Conservation (phyloP, 2,113 vertebrate species). For the Paradisaea rubra region DNA sequence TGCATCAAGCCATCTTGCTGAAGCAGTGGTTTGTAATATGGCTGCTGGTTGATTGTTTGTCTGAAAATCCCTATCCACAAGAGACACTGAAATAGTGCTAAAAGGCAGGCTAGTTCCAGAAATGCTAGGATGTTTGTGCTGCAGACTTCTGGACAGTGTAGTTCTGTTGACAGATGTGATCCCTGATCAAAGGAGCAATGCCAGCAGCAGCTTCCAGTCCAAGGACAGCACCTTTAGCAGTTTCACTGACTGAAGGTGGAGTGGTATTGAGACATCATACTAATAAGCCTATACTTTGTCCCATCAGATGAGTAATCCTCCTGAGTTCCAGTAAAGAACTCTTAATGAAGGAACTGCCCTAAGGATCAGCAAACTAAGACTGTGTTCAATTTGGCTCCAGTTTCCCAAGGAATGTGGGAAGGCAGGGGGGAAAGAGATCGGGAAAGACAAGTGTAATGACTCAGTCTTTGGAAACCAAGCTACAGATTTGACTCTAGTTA, state of each 20-base stretch:
- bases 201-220: neutral
- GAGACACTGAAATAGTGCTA: slow-evolving; percentile 27
- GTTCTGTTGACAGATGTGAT: neutral
- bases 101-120: slow-evolving; percentile 28
- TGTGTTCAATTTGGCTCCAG: neutral
- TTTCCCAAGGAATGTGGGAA: neutral
- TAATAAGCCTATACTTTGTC: neutral
- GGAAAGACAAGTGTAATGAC: slow-evolving; percentile 43
- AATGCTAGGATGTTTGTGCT: neutral
- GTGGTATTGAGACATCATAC: neutral
- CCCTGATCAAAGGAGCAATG: neutral
- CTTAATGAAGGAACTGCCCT: neutral
- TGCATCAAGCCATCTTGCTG: slow-evolving; percentile 20
- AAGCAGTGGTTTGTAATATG: slow-evolving; percentile 30
- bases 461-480: slow-evolving; percentile 38
- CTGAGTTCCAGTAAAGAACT: neutral
- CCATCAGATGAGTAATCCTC: neutral
- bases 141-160: slow-evolving; percentile 21
- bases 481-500: neutral
- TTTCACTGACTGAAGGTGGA: neutral
- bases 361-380: neutral
- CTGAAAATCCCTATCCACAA: slow-evolving; percentile 38
- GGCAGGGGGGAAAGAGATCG: neutral
- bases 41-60: slow-evolving; percentile 22
- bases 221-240: neutral